phyloP scores from a whole-genome alignment of 2,888 invertebrate species.

The Pammene aurita region DNA sequence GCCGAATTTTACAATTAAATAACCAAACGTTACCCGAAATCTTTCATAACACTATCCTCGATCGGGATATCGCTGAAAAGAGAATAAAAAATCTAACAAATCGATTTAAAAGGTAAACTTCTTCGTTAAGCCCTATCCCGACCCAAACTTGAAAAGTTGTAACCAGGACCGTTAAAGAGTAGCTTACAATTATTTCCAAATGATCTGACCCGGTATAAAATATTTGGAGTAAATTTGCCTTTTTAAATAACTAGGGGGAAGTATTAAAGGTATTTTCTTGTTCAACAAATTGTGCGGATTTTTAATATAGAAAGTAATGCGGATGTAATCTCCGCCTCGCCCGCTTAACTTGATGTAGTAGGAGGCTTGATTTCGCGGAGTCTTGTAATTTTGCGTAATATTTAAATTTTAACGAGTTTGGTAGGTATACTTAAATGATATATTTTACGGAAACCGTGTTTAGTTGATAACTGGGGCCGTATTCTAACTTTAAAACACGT shows the following conservation, averaged over 20 bases:
- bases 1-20: too few relatives aligned
- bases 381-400: conserved; percentile 6
- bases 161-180: conserved; percentile 20
- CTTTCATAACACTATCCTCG: too few relatives aligned
- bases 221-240: conserved; percentile 31
- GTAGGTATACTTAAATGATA: neutral
- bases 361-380: conserved; percentile 1
- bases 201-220: conserved; percentile 32
- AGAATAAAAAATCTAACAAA: conserved; percentile 1
- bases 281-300: conserved; percentile 44
- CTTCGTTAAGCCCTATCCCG: neutral
- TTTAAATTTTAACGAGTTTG: neutral
- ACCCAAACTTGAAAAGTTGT: conserved; percentile 6
- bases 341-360: conserved; percentile 21
- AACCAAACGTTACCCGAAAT: too few relatives aligned
- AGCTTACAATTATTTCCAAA: conserved; percentile 34
- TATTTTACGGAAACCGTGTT: neutral
- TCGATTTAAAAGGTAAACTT: conserved; percentile 3
- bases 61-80: too few relatives aligned
- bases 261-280: conserved; percentile 43
- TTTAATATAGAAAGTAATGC: conserved; percentile 43
- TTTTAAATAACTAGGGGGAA: conserved; percentile 36
- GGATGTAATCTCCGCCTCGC: conserved; percentile 33
- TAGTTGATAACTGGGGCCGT: too few relatives aligned
- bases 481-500: too few relatives aligned